Base-by-base conservation (phyloP, 2,797 vertebrate genomes). In the Paedocypris micromegethes region DNA sequence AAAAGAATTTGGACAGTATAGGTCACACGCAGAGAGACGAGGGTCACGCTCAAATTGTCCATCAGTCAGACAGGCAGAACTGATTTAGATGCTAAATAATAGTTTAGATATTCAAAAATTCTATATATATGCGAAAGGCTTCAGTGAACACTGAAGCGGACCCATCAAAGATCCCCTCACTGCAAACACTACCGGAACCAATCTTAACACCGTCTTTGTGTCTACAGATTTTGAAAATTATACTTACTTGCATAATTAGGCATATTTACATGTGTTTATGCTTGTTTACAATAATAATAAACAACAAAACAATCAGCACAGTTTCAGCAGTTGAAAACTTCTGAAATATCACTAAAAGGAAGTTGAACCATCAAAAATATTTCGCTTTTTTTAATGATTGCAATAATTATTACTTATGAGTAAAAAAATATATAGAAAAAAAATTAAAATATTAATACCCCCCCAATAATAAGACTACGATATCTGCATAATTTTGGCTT, bases 51-150 rank as follows among this genome's bases (percentile, higher is more conserved):
- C 89, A 94, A 95, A 98, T 94, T 98, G 95, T 97, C 96, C 94
- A 97, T 98, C 96, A 97, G 94, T 90, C 94, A 98, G 96, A 98
- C 95, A 98, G 95, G 93, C 96, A 94, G 93, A 98, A 98, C 95
- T 94, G 95, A 98, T 96, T 95, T 94, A 93, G 93, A 98, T 96
- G 92, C 93, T 94, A 95, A 97, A 93, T 95, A 95, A 93, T 88
- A 90, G 92, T 90, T 90, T 91, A 91, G 90, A 93, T 93, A 94
- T 93, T 94, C 93, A 93, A 92, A 93, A 90, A 91, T 97, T 95
- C 93, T 92, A 92, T 94, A 92, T 94, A 93, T 93, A 92, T 93
- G 93, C 85, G 94, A 93, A 96, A 96, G 90, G 95, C 94, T 97
- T 93, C 93, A 90, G 90, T 95, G 94, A 93, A 91, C 94, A 93